These are phyloP conservation scores for Synanthedon myopaeformis DNA, from an alignment of 2,888 invertebrate genomes.

Conservation along the genomic window DNA sequence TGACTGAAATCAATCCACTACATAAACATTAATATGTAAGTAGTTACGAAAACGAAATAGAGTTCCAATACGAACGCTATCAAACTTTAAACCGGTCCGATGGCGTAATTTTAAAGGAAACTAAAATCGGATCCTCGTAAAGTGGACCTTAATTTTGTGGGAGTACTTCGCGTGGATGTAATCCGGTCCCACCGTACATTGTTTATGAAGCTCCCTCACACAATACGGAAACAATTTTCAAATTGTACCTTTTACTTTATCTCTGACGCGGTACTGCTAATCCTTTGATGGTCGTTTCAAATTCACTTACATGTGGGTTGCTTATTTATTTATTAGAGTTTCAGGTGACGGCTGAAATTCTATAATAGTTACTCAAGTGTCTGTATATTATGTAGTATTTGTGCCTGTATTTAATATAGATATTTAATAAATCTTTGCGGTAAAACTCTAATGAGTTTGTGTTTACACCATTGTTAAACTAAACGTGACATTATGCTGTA, in stretches of 20 bases:
- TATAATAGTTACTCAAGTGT: too few species aligned
- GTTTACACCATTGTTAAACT: too few species aligned
- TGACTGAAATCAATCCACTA: too few species aligned
- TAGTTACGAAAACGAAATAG: slow-evolving; percentile 4
- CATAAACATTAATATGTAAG: background rate
- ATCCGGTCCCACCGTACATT: slow-evolving; percentile 8
- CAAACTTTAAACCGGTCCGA: slow-evolving; percentile 5
- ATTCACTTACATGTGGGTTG: background rate
- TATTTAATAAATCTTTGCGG: too few species aligned
- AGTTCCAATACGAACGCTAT: background rate
- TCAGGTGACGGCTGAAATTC: too few species aligned
- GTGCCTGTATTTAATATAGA: too few species aligned
- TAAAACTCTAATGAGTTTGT: too few species aligned
- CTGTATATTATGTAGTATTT: too few species aligned
- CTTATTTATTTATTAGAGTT: too few species aligned
- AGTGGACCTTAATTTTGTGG: slow-evolving; percentile 5
- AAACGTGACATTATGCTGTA: too few species aligned
- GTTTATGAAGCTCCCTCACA: slow-evolving; percentile 8
- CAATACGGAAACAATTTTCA: background rate
- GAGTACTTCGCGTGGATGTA: slow-evolving; percentile 4
- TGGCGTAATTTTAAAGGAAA: slow-evolving; percentile 8
- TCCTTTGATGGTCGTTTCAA: background rate
- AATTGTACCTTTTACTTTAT: background rate
- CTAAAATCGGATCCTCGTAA: slow-evolving; percentile 11
- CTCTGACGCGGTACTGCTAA: background rate